phyloP scores from a whole-genome alignment of 2,797 vertebrate species.

The Catostomus latipinnis region DNA sequence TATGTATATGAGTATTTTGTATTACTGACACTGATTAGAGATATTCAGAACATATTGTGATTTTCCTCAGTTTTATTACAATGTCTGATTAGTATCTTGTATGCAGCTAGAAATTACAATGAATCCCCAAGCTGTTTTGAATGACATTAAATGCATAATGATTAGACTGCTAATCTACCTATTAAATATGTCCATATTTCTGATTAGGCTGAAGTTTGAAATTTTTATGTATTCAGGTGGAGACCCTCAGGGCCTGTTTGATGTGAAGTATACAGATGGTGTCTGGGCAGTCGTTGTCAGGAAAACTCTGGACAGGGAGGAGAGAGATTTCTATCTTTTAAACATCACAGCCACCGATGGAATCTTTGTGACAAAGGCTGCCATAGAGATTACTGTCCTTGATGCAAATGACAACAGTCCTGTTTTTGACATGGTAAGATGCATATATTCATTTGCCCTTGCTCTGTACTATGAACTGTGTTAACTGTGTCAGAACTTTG shows the following conservation, averaged over 20 bases:
- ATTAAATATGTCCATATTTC: slow-evolving; percentile 20
- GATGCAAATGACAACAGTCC: slow-evolving; percentile 89
- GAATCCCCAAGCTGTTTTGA: slow-evolving; percentile 30
- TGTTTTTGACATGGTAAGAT: slow-evolving; percentile 83
- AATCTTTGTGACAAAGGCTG: slow-evolving; percentile 79
- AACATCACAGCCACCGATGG: slow-evolving; percentile 87
- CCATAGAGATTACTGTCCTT: slow-evolving; percentile 86
- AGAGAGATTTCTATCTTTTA: slow-evolving; percentile 82
- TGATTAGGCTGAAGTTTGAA: slow-evolving; percentile 42
- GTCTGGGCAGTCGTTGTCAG: slow-evolving; percentile 85
- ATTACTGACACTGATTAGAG: slow-evolving; percentile 29
- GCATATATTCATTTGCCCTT: slow-evolving; percentile 19
- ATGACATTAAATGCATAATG: slow-evolving; percentile 18
- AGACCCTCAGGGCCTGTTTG: slow-evolving; percentile 83
- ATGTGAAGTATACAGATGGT: slow-evolving; percentile 79
- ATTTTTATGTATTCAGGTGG: slow-evolving; percentile 75
- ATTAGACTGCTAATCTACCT: slow-evolving; percentile 25
- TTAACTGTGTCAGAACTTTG: too few relatives aligned
- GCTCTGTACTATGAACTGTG: too few relatives aligned
- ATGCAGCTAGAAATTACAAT: slow-evolving; percentile 14
- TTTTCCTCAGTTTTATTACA: slow-evolving; percentile 33
- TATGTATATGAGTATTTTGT: slow-evolving; percentile 21
- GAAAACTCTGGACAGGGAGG: slow-evolving; percentile 82
- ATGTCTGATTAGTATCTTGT: slow-evolving; percentile 36
- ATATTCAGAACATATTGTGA: slow-evolving; percentile 21